These are phyloP conservation scores for Sesamia inferens DNA, from an alignment of 2,888 invertebrate genomes.

Conservation along the genomic window DNA sequence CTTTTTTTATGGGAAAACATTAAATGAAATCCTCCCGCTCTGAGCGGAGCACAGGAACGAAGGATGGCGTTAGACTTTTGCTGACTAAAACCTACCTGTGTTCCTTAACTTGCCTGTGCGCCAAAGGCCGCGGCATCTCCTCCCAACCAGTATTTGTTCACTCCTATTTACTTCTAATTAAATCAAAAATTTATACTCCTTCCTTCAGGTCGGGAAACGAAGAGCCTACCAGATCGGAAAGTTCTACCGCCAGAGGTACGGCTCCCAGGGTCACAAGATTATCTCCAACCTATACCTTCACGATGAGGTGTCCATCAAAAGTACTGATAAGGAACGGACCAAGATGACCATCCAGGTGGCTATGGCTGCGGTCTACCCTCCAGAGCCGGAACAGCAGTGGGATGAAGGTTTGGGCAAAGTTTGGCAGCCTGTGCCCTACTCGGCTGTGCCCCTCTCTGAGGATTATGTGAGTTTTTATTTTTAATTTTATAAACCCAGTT, in stretches of 20 bases:
- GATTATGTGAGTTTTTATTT: slow-evolving; percentile 80
- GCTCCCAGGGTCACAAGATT: slow-evolving; percentile 71
- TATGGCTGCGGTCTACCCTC: slow-evolving; percentile 83
- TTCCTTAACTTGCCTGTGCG: no score
- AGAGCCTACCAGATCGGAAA: slow-evolving; percentile 82
- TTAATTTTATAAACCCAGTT: no score
- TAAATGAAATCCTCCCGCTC: no score
- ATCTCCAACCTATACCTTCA: slow-evolving; percentile 78
- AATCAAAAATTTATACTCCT: not conserved
- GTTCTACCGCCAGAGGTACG: slow-evolving; percentile 79
- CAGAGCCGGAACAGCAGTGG: slow-evolving; percentile 83
- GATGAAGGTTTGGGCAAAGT: slow-evolving; percentile 80
- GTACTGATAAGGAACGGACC: slow-evolving; percentile 85
- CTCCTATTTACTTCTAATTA: not conserved
- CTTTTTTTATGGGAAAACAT: no score
- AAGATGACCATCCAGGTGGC: slow-evolving; percentile 85
- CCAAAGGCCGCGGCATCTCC: no score
- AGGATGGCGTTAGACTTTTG: no score
- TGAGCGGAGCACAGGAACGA: no score
- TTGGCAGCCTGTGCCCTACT: slow-evolving; percentile 86
- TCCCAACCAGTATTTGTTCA: not conserved
- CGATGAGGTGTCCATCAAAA: slow-evolving; percentile 78
- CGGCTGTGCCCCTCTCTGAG: slow-evolving; percentile 77
- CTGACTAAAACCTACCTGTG: no score
- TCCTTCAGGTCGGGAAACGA: slow-evolving; percentile 78